Percentiles rank a stretch among this genome's conserved stretches.
Conservation (phyloP, 1,140 invertebrate species). For the Drosophila asahinai region DNA sequence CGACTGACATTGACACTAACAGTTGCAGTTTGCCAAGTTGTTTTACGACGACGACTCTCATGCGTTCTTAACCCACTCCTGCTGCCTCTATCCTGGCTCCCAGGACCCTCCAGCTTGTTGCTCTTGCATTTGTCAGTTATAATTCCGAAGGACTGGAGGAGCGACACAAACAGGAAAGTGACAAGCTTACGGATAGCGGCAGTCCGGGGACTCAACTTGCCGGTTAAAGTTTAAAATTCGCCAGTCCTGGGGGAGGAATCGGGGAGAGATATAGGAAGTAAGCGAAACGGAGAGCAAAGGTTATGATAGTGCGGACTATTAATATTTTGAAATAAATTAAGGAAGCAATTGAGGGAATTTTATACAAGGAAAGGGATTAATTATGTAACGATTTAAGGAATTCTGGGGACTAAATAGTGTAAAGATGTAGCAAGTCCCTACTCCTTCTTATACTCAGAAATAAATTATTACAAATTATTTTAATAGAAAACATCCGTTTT, state of each 20-base stretch:
- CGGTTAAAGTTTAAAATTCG: constrained; percentile 33
- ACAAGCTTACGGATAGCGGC: constrained; percentile 11
- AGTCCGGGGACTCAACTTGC: constrained; percentile 17
- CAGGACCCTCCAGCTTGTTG: constrained; percentile 3
- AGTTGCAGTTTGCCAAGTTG: constrained; percentile 66
- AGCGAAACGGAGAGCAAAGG: background rate
- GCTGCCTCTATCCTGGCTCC: background rate
- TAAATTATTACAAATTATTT: too few species aligned
- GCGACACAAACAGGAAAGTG: constrained; percentile 20
- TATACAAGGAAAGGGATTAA: too few species aligned
- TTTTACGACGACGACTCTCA: constrained; percentile 45
- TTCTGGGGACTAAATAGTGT: too few species aligned
- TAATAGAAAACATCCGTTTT: too few species aligned
- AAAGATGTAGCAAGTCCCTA: too few species aligned
- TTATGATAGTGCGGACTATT: background rate
- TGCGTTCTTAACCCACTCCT: constrained; percentile 18
- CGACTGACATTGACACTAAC: constrained; percentile 69
- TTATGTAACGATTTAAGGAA: too few species aligned
- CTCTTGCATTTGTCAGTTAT: constrained; percentile 55
- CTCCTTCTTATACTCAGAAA: too few species aligned
- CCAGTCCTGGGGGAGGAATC: background rate
- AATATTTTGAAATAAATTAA: background rate
- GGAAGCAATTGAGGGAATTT: too few species aligned
- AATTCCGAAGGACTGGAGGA: constrained; percentile 46
- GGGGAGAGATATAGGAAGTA: background rate